Evolutionary conservation across 2,888 invertebrate species (phyloP).

Genomic region (Philereme transversata): DNA sequence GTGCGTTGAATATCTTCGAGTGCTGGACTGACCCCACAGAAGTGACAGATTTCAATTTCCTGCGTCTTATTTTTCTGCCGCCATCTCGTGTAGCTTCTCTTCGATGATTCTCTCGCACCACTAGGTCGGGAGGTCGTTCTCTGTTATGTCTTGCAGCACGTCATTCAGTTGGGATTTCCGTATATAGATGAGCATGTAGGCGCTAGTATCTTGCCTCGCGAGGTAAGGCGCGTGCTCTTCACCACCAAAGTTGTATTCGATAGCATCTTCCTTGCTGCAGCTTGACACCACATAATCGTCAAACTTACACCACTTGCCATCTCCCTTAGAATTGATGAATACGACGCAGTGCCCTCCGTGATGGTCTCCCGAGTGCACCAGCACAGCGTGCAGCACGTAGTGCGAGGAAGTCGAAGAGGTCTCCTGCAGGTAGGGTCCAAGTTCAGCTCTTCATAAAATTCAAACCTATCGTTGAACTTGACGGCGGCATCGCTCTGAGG

Average conservation of each 20-base stretch:
- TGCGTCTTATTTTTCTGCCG: slow-evolving; percentile 81
- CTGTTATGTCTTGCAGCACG: slow-evolving; percentile 94
- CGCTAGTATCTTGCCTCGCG: slow-evolving; percentile 97
- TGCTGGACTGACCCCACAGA: slow-evolving; percentile 74
- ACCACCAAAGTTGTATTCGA: slow-evolving; percentile 99
- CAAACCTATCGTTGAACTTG: too few relatives aligned
- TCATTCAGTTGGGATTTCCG: slow-evolving; percentile 92
- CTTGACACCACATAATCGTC: slow-evolving; percentile 99
- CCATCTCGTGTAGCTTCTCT: slow-evolving; percentile 96
- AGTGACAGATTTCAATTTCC: slow-evolving; percentile 75
- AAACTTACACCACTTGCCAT: slow-evolving; percentile 99
- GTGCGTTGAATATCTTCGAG: too few relatives aligned
- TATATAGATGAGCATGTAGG: slow-evolving; percentile 99
- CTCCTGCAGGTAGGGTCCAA: slow-evolving; percentile 95
- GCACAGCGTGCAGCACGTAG: slow-evolving; percentile 97
- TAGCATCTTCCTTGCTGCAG: slow-evolving; percentile 97
- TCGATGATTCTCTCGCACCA: slow-evolving; percentile 94
- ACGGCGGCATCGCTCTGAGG: too few relatives aligned
- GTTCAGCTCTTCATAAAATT: slow-evolving; percentile 97
- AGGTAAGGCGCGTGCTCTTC: slow-evolving; percentile 94
- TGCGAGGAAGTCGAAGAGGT: slow-evolving; percentile 90
- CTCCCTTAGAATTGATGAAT: slow-evolving; percentile 98
- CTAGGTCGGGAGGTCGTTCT: slow-evolving; percentile 95
- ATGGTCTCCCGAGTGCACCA: slow-evolving; percentile 99
- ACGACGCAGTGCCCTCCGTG: slow-evolving; percentile 99